phyloP scores from a whole-genome alignment of 2,797 vertebrate genomes.

The Merluccius polli region DNA sequence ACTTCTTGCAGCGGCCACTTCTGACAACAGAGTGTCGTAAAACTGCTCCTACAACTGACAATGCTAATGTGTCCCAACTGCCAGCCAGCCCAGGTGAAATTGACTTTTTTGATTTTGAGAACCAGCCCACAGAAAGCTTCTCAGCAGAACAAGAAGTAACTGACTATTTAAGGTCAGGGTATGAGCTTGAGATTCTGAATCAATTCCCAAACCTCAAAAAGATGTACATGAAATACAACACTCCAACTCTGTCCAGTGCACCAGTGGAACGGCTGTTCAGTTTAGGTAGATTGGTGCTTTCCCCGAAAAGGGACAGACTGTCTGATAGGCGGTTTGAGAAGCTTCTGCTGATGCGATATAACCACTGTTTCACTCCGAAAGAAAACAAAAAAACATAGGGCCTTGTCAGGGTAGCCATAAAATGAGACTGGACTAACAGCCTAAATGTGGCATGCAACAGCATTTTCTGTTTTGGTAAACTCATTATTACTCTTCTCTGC shows the following conservation, averaged over 20 bases:
- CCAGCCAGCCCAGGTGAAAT: conserved; percentile 5
- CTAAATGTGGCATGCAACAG: too few relatives aligned
- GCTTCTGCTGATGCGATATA: not conserved
- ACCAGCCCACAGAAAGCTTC: not conserved
- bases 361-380: not conserved
- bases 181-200: conserved; percentile 10
- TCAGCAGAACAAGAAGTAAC: conserved; percentile 10
- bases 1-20: conserved; percentile 9
- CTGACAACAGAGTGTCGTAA: conserved; percentile 14
- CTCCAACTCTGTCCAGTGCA: conserved; percentile 14
- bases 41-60: not conserved
- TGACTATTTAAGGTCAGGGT: conserved; percentile 20
- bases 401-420: too few relatives aligned
- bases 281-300: conserved; percentile 20
- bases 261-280: conserved; percentile 16
- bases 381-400: not conserved
- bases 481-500: too few relatives aligned
- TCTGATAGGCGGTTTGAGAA: too few relatives aligned
- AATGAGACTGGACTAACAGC: too few relatives aligned
- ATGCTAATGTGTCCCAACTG: not conserved
- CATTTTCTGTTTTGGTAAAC: too few relatives aligned
- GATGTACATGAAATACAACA: conserved; percentile 14
- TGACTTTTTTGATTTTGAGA: conserved; percentile 8
- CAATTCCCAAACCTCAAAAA: conserved; percentile 22
- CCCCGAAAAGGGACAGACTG: not conserved